A percentile compares a stretch with the other conserved stretches of the same genome.
Conservation (phyloP, 2,797 vertebrate species). For the Ceryle rudis region DNA sequence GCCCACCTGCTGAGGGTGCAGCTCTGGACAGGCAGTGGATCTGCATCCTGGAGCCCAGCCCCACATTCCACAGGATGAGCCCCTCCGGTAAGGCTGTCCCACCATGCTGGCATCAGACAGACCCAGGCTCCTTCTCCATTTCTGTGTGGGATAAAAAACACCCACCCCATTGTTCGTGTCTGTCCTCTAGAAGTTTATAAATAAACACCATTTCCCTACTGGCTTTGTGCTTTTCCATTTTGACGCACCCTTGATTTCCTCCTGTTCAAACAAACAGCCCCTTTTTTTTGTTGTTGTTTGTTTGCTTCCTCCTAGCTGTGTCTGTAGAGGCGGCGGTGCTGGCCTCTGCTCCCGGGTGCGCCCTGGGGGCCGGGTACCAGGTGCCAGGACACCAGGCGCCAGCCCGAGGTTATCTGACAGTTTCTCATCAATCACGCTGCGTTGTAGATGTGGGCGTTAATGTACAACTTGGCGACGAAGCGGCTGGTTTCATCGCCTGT, state of each 20-base stretch:
- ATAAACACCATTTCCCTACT: conserved; percentile 46
- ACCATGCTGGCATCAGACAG: rapidly evolving
- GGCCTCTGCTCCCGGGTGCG: not conserved
- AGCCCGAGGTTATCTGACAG: not conserved
- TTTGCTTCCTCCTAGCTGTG: not conserved
- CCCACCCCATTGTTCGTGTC: conserved; percentile 8
- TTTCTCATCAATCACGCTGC: not conserved
- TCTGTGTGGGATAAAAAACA: not conserved
- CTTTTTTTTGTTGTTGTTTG: not conserved
- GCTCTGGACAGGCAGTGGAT: not conserved
- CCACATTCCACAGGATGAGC: rapidly evolving
- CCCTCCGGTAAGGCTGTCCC: not conserved
- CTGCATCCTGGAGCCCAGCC: not conserved
- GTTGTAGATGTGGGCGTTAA: not conserved
- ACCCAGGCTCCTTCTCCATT: not conserved
- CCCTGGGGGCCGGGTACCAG: not conserved
- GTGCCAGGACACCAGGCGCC: not conserved
- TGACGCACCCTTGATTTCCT: conserved; percentile 47
- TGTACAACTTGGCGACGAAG: not conserved
- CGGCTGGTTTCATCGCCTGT: not conserved
- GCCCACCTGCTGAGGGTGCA: not conserved
- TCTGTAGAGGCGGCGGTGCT: rapidly evolving
- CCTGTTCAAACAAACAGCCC: conserved; percentile 7
- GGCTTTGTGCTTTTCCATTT: conserved; percentile 58
- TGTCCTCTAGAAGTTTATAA: conserved; percentile 33